These are phyloP conservation scores for Fistularia tabacaria DNA, from an alignment of 2,797 vertebrate genomes.

Conservation along the genomic window DNA sequence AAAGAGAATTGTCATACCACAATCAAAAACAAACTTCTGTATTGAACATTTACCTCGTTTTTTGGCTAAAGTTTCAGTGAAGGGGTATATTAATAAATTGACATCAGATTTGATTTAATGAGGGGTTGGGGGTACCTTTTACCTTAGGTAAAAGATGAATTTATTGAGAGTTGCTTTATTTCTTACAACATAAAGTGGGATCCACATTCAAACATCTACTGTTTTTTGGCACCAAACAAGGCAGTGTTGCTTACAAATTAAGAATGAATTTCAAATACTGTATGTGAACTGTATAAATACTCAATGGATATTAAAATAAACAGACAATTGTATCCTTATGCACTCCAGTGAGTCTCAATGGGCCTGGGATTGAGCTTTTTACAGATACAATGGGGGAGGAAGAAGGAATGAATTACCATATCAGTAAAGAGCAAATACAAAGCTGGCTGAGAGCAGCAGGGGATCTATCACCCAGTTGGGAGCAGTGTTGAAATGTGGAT, in stretches of 20 bases:
- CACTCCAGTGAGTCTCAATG: slow-evolving; percentile 63
- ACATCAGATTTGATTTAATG: too few species aligned
- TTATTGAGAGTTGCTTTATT: neutral
- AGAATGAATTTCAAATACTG: slow-evolving; percentile 53
- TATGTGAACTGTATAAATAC: slow-evolving; percentile 61
- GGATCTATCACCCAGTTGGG: slow-evolving; percentile 52
- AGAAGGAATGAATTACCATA: slow-evolving; percentile 62
- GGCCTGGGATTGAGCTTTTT: slow-evolving; percentile 47
- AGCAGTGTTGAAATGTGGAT: slow-evolving; percentile 50
- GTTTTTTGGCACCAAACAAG: slow-evolving; percentile 36
- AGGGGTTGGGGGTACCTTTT: too few species aligned
- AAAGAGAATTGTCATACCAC: neutral
- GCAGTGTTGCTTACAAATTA: slow-evolving; percentile 41
- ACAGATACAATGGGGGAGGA: slow-evolving; percentile 45
- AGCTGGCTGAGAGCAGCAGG: slow-evolving; percentile 41
- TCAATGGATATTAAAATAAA: slow-evolving; percentile 53
- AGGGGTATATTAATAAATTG: too few species aligned
- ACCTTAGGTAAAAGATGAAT: too few species aligned
- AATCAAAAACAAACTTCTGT: neutral
- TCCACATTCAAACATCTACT: neutral
- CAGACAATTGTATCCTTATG: slow-evolving; percentile 50
- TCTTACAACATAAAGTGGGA: slow-evolving; percentile 5
- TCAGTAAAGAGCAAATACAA: slow-evolving; percentile 56
- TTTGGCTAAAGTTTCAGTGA: too few species aligned
- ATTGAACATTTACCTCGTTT: neutral